Conservation (phyloP, 2,797 vertebrate species). For the Epinephelus awoara region DNA sequence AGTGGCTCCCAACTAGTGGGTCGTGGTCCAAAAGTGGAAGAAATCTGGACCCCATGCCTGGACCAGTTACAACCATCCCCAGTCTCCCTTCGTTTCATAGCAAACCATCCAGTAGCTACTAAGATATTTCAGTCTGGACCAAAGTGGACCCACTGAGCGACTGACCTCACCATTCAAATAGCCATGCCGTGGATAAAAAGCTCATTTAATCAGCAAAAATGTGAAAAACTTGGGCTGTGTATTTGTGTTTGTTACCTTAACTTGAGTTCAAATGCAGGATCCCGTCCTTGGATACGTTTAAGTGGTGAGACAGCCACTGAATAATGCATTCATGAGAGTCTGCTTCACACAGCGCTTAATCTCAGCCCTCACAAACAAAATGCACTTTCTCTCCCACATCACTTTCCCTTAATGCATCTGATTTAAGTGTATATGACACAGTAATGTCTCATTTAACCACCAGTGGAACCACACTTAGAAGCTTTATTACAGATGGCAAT, state of each 20-base stretch:
- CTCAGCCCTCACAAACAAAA: constrained; percentile 21
- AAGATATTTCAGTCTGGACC: background rate
- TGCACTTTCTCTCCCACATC: constrained; percentile 18
- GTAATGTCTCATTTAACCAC: constrained; percentile 28
- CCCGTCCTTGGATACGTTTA: constrained; percentile 19
- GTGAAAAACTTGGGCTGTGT: background rate
- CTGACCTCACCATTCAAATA: background rate
- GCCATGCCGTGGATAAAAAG: background rate
- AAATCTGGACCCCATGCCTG: too few species aligned
- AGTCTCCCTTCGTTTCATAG: too few species aligned
- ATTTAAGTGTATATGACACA: constrained; percentile 26
- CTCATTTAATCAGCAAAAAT: background rate
- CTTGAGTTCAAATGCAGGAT: constrained; percentile 25
- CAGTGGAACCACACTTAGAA: background rate
- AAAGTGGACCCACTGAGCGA: background rate
- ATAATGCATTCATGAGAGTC: constrained; percentile 51
- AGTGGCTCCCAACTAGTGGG: too few species aligned
- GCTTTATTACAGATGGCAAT: background rate
- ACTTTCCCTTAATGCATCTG: constrained; percentile 28
- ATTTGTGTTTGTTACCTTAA: constrained; percentile 4
- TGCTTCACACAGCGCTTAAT: constrained; percentile 28
- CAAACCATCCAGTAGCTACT: background rate
- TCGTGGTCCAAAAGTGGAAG: too few species aligned
- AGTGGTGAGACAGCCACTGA: constrained; percentile 50
- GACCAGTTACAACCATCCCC: too few species aligned